These are phyloP conservation scores for Zaprionus gabonicus DNA, from an alignment of 1,140 invertebrate genomes.

Conservation along the genomic window DNA sequence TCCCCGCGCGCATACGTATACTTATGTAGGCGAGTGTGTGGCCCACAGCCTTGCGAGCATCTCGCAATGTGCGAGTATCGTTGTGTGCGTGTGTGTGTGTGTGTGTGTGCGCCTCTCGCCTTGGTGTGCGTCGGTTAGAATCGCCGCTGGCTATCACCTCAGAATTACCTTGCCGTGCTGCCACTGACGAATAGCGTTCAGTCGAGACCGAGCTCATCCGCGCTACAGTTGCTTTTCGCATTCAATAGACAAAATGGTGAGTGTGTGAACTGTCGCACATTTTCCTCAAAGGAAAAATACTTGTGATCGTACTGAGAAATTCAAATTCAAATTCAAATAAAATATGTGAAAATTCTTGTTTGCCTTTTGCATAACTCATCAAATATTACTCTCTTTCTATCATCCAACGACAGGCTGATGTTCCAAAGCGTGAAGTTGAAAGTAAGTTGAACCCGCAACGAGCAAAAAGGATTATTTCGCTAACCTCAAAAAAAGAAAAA, in stretches of 20 bases:
- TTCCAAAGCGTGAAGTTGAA: constrained; percentile 84
- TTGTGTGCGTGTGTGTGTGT: constrained; percentile 12
- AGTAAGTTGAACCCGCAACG: constrained; percentile 72
- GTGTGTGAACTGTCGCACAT: constrained; percentile 46
- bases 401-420: constrained; percentile 76
- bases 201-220: constrained; percentile 85
- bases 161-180: constrained; percentile 84
- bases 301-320: constrained; percentile 30
- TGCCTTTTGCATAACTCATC: constrained; percentile 10
- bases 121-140: constrained; percentile 29
- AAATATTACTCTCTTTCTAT: constrained; percentile 55
- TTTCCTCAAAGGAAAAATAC: constrained; percentile 26
- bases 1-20: neutral
- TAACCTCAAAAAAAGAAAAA: constrained; percentile 69
- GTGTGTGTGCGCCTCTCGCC: constrained; percentile 4
- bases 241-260: constrained; percentile 84
- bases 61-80: constrained; percentile 39
- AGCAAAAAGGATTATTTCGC: constrained; percentile 65
- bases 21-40: constrained; percentile 25
- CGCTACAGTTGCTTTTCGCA: constrained; percentile 84
- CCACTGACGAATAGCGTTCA: constrained; percentile 83
- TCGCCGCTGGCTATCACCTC: constrained; percentile 73
- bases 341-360: constrained; percentile 3
- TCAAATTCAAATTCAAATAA: constrained; percentile 6
- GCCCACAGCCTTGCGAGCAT: constrained; percentile 54